These are phyloP conservation scores for Lamellibrachia satsuma DNA, from an alignment of 2,888 invertebrate species.

Conservation along the genomic window DNA sequence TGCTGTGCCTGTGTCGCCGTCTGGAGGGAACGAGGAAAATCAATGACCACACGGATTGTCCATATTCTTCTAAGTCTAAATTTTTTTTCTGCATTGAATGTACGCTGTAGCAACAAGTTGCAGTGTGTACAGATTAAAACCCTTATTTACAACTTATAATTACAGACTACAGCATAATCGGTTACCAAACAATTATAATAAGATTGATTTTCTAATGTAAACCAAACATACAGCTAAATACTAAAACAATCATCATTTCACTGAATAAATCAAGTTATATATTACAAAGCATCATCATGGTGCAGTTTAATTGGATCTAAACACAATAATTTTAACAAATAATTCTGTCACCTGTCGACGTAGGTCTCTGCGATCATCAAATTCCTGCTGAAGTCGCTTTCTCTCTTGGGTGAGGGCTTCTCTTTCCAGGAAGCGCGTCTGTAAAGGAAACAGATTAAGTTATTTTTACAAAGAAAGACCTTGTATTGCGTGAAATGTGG, in stretches of 20 bases:
- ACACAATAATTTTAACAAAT: too few species aligned
- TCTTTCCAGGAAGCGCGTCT: slow-evolving; percentile 25
- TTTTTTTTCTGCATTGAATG: too few species aligned
- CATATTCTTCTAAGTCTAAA: background rate
- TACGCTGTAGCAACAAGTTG: too few species aligned
- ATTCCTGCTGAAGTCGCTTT: background rate
- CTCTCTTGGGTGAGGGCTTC: slow-evolving; percentile 22
- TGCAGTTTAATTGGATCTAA: too few species aligned
- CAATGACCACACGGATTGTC: background rate
- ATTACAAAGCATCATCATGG: too few species aligned
- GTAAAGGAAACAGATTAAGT: background rate
- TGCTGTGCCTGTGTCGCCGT: slow-evolving; percentile 58
- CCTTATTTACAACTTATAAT: too few species aligned
- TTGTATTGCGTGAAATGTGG: background rate
- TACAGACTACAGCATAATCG: too few species aligned
- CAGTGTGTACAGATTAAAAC: too few species aligned
- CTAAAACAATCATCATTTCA: too few species aligned
- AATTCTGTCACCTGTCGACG: slow-evolving; percentile 47
- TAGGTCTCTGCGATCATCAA: slow-evolving; percentile 52
- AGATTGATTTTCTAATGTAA: background rate
- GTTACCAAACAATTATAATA: too few species aligned
- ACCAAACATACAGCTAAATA: background rate
- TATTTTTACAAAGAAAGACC: background rate
- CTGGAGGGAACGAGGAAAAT: slow-evolving; percentile 34
- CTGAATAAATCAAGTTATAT: too few species aligned